Conservation (phyloP, 2,888 invertebrate species). For the Sussaba pulchella region DNA sequence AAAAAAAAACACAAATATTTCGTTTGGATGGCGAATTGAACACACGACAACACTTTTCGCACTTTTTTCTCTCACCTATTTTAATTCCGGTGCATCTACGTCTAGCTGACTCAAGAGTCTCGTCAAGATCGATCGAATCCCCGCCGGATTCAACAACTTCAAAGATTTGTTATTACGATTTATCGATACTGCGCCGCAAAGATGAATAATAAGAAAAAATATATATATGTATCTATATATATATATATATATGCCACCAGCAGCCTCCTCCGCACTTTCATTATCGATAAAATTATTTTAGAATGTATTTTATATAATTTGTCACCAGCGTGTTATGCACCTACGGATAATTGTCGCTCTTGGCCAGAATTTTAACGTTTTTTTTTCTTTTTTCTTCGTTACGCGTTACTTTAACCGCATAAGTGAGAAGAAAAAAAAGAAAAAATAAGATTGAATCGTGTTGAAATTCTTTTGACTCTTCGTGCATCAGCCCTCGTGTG, state of each 20-base stretch:
- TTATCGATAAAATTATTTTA: slow-evolving; percentile 60
- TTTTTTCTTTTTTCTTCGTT: background rate
- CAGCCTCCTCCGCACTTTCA: slow-evolving; percentile 63
- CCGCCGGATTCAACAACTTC: slow-evolving; percentile 49
- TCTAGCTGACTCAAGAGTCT: slow-evolving; percentile 25
- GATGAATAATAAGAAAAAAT: slow-evolving; percentile 43
- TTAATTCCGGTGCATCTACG: slow-evolving; percentile 14
- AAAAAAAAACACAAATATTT: slow-evolving; percentile 13
- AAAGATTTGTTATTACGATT: slow-evolving; percentile 47
- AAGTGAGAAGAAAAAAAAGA: background rate
- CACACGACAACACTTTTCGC: background rate
- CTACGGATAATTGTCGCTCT: slow-evolving; percentile 27
- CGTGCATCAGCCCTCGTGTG: slow-evolving; percentile 26
- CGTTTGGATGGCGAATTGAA: background rate
- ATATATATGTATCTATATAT: background rate
- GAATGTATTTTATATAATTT: slow-evolving; percentile 59
- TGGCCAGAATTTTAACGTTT: slow-evolving; percentile 38
- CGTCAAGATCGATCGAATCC: slow-evolving; percentile 59
- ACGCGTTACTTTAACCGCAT: background rate
- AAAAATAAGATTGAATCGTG: background rate
- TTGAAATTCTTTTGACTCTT: slow-evolving; percentile 15
- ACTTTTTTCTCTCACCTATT: background rate
- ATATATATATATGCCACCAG: slow-evolving; percentile 52
- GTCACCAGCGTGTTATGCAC: slow-evolving; percentile 50
- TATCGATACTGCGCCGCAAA: slow-evolving; percentile 9